phyloP scores from a whole-genome alignment of 2,113 vertebrate genomes.

The Synodontis membranacea region DNA sequence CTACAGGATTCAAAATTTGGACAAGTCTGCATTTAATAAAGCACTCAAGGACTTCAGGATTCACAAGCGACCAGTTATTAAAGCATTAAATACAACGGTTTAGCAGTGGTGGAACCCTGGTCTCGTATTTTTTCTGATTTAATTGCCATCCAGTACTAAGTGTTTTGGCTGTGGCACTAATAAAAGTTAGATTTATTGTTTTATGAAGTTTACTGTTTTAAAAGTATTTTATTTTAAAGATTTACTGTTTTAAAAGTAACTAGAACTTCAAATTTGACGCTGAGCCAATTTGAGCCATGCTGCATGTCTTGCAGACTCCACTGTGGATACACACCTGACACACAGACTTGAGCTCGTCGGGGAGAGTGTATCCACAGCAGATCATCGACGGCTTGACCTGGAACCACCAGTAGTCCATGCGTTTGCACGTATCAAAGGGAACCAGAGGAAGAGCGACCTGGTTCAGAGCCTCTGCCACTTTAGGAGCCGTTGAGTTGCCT shows the following conservation, averaged over 20 bases:
- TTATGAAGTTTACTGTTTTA: not conserved
- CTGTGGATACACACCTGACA: conserved; percentile 65
- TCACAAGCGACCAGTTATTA: not conserved
- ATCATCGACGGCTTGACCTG: conserved; percentile 79
- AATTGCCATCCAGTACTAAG: not conserved
- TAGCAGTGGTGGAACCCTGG: not conserved
- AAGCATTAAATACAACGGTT: not conserved
- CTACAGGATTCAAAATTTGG: no score
- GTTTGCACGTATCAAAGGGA: conserved; percentile 70
- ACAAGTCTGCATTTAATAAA: no score
- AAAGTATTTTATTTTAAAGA: not conserved
- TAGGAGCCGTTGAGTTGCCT: conserved; percentile 70
- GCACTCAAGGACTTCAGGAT: not conserved
- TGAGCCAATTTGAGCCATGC: no score
- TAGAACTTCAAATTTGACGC: not conserved
- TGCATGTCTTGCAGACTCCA: not conserved
- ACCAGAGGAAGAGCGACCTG: conserved; percentile 76
- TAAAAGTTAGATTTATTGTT: no score
- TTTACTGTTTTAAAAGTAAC: not conserved
- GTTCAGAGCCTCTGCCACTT: conserved; percentile 70
- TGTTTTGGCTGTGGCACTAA: not conserved
- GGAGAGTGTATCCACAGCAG: conserved; percentile 73
- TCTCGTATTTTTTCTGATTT: not conserved
- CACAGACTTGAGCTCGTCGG: conserved; percentile 76
- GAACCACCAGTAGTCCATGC: conserved; percentile 79